phyloP scores from a whole-genome alignment of 2,113 vertebrate genomes.

The Gnathochromis pfefferi region DNA sequence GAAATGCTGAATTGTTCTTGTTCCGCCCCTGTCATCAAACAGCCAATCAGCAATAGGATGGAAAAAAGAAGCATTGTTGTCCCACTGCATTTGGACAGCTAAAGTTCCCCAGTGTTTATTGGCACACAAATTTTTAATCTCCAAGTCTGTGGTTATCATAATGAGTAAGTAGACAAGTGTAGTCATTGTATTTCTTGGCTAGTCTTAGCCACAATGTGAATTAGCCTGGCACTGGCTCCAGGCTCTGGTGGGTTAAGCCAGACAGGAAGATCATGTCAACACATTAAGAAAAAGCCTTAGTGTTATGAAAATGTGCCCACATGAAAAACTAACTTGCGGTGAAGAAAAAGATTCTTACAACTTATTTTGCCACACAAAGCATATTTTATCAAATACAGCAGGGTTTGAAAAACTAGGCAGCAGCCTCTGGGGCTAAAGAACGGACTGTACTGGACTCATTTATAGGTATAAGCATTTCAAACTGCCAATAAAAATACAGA shows the following conservation, averaged over 20 bases:
- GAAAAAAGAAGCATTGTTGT: neutral
- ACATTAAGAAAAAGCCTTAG: neutral
- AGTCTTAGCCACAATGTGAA: neutral
- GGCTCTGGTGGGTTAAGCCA: neutral
- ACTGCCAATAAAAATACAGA: neutral
- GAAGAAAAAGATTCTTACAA: neutral
- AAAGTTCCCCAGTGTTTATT: neutral
- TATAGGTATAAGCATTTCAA: neutral
- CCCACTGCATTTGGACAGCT: neutral
- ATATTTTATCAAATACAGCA: neutral
- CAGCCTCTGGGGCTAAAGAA: neutral
- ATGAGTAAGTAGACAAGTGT: neutral
- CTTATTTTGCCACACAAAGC: neutral
- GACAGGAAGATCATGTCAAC: neutral
- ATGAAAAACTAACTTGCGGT: neutral
- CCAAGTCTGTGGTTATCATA: neutral
- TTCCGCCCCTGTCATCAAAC: neutral
- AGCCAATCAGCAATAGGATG: neutral
- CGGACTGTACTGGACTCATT: neutral
- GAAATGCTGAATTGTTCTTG: neutral
- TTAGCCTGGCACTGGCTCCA: accelerated
- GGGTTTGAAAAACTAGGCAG: neutral
- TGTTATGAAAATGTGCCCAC: neutral
- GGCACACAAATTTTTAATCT: neutral
- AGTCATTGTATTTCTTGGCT: neutral